Base-by-base conservation (phyloP, 2,797 vertebrate genomes). In the Crypturellus tataupa region DNA sequence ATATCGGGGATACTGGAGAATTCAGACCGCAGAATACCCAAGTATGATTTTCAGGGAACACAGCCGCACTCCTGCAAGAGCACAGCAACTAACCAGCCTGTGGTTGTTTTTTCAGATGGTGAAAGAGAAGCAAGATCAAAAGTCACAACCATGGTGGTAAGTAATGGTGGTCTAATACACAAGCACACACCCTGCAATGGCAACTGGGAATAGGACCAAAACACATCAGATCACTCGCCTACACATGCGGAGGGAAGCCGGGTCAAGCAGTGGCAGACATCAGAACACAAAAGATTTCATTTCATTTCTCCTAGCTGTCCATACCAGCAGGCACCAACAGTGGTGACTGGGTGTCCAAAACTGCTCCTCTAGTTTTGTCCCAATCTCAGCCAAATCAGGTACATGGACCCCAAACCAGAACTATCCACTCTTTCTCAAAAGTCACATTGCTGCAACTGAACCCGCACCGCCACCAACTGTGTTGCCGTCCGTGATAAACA, bases 341-440 rank as follows among this genome's bases (percentile, higher is more conserved):
- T 6, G 18, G 18, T 9, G 16, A 70, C 35, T 0, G 0, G 10
- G 24, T 1, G 1, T 25, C 25, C 51, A 44, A 1, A 10, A 81
- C 2, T 56, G 31, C 2, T 70, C 31, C 83, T 29, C 12, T 18
- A 42, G 23, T 33, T 21, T 58, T 70, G 46, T 67, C 39, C 14
- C 53, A 10, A 2, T 20, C 78, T 59, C 73, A 80, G 35, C 21
- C 47, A 70, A 81, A 75, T 6, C 35, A 71, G 62, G 39, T 16
- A 37, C 0, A 46, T 12, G 51, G 27, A 64, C 14, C 29, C 49
- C 21, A 77, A 89, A n/a, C 4, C 20, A 63, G 35, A 89, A 20
- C 23, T 83, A 59, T 17, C 23, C 31, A 46, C 55, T 71, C 25
- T 23, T 47, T 19, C 70, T 35, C 4, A 1, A 55, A 87, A 83